phyloP scores from a whole-genome alignment of 2,888 invertebrate species.

The Limenitis arthemis region DNA sequence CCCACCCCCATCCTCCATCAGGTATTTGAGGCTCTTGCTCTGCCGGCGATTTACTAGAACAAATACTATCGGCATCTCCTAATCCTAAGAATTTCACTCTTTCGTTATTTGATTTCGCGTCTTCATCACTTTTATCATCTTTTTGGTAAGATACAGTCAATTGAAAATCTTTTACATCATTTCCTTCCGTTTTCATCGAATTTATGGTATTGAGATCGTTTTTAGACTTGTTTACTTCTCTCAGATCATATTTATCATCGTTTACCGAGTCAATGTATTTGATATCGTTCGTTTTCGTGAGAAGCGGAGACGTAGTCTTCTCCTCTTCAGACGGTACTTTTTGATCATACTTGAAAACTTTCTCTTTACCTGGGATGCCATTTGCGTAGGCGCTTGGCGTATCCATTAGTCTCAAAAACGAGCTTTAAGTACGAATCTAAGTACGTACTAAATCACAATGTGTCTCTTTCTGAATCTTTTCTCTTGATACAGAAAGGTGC shows the following conservation, averaged over 20 bases:
- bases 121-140: constrained; percentile 47
- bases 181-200: constrained; percentile 50
- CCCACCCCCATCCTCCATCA: constrained; percentile 94
- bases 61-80: constrained; percentile 64
- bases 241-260: constrained; percentile 40
- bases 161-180: constrained; percentile 35
- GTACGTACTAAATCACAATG: constrained; percentile 30
- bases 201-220: constrained; percentile 55
- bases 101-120: constrained; percentile 57
- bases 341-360: constrained; percentile 48
- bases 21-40: constrained; percentile 75
- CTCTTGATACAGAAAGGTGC: constrained; percentile 37
- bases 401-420: constrained; percentile 57
- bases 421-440: constrained; percentile 42
- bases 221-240: constrained; percentile 37
- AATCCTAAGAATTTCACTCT: constrained; percentile 69
- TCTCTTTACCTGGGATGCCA: constrained; percentile 64
- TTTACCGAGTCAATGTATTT: constrained; percentile 52
- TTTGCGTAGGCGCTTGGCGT: constrained; percentile 54
- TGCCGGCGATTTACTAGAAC: constrained; percentile 48
- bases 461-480: constrained; percentile 36
- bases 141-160: constrained; percentile 47
- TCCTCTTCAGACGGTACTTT: constrained; percentile 65
- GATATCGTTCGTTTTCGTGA: constrained; percentile 45
- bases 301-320: constrained; percentile 61